Evolutionary conservation across 1,140 invertebrate species (phyloP).

Genomic region (Caenorhabditis latens): DNA sequence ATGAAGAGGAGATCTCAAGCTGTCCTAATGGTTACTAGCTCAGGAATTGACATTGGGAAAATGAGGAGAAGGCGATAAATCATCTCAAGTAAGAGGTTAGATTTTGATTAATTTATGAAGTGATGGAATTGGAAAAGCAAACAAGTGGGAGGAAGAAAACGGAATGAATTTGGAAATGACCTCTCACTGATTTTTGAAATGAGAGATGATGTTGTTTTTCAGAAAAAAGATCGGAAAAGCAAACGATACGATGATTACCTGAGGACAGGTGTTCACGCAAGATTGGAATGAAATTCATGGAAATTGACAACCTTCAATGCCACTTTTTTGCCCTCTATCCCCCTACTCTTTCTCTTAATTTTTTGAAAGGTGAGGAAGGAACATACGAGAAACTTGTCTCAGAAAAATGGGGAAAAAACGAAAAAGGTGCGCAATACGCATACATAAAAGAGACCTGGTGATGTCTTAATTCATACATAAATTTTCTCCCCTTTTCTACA

Average conservation of each 20-base stretch:
- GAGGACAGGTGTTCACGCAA: slow-evolving; percentile 52
- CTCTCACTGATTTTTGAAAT: neutral
- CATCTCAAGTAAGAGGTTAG: slow-evolving; percentile 46
- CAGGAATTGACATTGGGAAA: slow-evolving; percentile 9
- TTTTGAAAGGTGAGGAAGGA: neutral
- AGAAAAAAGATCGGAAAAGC: neutral
- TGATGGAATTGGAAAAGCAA: slow-evolving; percentile 7
- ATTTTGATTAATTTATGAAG: slow-evolving; percentile 54
- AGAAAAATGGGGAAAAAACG: neutral
- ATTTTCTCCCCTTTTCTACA: slow-evolving; percentile 35
- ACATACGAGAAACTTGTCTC: neutral
- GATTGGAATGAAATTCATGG: slow-evolving; percentile 48
- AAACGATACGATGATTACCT: neutral
- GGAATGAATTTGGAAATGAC: slow-evolving; percentile 1
- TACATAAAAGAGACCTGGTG: slow-evolving; percentile 17
- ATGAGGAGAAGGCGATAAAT: slow-evolving; percentile 14
- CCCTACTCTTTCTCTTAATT: neutral
- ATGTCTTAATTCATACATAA: slow-evolving; percentile 51
- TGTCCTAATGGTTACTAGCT: slow-evolving; percentile 30
- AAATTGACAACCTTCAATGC: slow-evolving; percentile 43
- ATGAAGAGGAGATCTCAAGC: neutral
- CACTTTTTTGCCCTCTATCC: slow-evolving; percentile 6
- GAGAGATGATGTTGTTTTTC: neutral
- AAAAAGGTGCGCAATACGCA: slow-evolving; percentile 36
- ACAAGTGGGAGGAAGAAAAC: neutral